These are phyloP conservation scores for Alcis repandata DNA, from an alignment of 2,888 invertebrate genomes.

Conservation along the genomic window DNA sequence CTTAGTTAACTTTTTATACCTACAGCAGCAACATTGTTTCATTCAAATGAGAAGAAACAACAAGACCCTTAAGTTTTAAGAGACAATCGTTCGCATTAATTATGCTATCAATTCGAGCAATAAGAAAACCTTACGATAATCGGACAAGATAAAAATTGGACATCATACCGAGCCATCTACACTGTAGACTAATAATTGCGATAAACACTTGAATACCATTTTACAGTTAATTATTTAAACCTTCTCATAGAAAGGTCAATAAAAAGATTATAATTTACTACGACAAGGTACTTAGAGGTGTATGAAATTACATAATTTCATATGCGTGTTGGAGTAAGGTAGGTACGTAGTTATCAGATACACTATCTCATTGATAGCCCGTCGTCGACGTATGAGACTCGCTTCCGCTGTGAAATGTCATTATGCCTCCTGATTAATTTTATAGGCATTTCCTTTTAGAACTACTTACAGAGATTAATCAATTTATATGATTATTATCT, in stretches of 20 bases:
- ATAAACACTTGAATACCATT: not conserved
- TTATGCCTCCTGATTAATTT: conserved; percentile 11
- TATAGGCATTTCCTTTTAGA: conserved; percentile 16
- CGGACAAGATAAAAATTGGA: not conserved
- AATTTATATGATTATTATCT: conserved; percentile 8
- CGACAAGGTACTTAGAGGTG: not conserved
- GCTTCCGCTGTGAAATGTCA: conserved; percentile 24
- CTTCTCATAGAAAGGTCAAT: too few species aligned
- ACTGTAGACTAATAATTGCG: not conserved
- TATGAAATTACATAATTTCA: not conserved
- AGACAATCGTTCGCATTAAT: conserved; percentile 19
- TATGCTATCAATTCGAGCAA: conserved; percentile 19
- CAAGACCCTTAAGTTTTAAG: not conserved
- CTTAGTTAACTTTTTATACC: not conserved
- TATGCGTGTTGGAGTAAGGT: not conserved
- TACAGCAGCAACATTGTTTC: conserved; percentile 15
- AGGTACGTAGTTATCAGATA: conserved; percentile 9
- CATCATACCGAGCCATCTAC: not conserved
- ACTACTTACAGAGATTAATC: not conserved
- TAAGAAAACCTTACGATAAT: not conserved
- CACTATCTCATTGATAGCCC: conserved; percentile 14
- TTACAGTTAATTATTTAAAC: not conserved
- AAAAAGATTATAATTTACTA: not conserved
- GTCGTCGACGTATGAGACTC: conserved; percentile 20
- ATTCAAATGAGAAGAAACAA: conserved; percentile 9